Percentiles rank a stretch among this genome's conserved stretches.
Evolutionary conservation across 2,113 vertebrate genomes (phyloP).

Genomic region (Corvus hawaiiensis): DNA sequence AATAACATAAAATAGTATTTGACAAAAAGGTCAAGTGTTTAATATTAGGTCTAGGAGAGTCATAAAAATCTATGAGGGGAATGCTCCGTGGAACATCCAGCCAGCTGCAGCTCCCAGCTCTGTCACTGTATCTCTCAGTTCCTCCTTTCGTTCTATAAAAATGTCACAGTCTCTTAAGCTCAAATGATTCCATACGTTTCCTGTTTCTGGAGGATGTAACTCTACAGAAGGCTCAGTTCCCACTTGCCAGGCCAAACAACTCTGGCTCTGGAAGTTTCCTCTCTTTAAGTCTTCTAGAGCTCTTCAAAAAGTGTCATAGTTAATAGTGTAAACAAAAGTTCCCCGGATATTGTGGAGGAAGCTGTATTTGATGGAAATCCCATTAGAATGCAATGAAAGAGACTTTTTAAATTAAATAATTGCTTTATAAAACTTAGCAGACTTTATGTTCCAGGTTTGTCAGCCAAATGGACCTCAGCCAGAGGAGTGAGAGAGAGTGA

Average conservation of each 20-base stretch:
- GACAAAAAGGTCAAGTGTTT: constrained; percentile 75
- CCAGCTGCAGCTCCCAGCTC: neutral
- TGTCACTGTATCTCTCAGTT: constrained; percentile 5
- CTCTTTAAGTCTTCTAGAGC: neutral
- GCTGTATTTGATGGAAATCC: constrained; percentile 9
- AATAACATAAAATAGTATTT: constrained; percentile 67
- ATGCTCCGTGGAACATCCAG: constrained; percentile 53
- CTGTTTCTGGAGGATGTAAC: neutral
- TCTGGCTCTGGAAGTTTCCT: neutral
- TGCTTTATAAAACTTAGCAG: constrained; percentile 14
- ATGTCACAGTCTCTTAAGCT: constrained; percentile 51
- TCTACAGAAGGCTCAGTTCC: neutral
- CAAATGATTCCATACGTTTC: constrained; percentile 22
- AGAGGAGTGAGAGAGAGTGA: neutral
- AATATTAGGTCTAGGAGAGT: constrained; percentile 57
- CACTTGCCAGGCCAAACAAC: neutral
- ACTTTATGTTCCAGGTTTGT: neutral
- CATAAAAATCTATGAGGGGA: constrained; percentile 64
- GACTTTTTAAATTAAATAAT: constrained; percentile 34
- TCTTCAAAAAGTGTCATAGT: neutral
- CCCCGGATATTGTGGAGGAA: neutral
- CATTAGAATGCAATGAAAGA: constrained; percentile 9
- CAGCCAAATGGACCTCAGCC: constrained; percentile 28
- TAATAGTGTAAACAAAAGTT: neutral
- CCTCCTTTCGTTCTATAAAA: constrained; percentile 49